Conservation (phyloP, 2,113 vertebrate genomes). For the Seriola dumerili region DNA sequence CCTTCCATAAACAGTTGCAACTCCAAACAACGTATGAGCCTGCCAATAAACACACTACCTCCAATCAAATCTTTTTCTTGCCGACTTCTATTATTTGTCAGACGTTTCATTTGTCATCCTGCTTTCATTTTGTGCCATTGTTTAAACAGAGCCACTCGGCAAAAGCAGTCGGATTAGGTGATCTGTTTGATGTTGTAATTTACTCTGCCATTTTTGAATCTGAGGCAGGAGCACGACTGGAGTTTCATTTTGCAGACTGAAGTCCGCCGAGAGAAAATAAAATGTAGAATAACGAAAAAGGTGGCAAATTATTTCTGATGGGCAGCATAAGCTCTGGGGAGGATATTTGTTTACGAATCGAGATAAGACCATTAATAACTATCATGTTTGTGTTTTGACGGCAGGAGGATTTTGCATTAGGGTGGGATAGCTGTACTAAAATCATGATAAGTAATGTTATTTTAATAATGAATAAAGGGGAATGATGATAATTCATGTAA, state of each 20-base stretch:
- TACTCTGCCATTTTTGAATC: background rate
- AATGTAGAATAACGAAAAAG: background rate
- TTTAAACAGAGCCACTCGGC: slow-evolving; percentile 24
- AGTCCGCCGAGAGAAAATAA: background rate
- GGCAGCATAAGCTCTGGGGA: background rate
- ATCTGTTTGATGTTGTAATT: slow-evolving; percentile 39
- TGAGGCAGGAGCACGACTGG: background rate
- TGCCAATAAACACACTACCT: slow-evolving; percentile 23
- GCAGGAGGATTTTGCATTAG: background rate
- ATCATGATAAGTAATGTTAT: slow-evolving; percentile 2
- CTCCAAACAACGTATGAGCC: background rate
- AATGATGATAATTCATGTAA: slow-evolving; percentile 37
- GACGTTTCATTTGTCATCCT: slow-evolving; percentile 4
- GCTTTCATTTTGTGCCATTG: slow-evolving; percentile 9
- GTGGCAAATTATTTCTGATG: background rate
- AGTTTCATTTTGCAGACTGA: background rate
- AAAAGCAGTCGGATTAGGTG: slow-evolving; percentile 9
- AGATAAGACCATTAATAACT: background rate
- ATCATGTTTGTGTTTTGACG: background rate
- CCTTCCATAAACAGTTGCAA: slow-evolving; percentile 13
- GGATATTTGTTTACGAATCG: background rate
- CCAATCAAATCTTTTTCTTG: slow-evolving; percentile 20
- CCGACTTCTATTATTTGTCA: slow-evolving; percentile 20
- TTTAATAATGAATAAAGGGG: slow-evolving; percentile 27
- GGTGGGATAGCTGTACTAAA: slow-evolving; percentile 1